A percentile compares a stretch with the other conserved stretches of the same genome.
phyloP scores from a whole-genome alignment of 2,888 invertebrate genomes.

The Drosophila kanekoi region DNA sequence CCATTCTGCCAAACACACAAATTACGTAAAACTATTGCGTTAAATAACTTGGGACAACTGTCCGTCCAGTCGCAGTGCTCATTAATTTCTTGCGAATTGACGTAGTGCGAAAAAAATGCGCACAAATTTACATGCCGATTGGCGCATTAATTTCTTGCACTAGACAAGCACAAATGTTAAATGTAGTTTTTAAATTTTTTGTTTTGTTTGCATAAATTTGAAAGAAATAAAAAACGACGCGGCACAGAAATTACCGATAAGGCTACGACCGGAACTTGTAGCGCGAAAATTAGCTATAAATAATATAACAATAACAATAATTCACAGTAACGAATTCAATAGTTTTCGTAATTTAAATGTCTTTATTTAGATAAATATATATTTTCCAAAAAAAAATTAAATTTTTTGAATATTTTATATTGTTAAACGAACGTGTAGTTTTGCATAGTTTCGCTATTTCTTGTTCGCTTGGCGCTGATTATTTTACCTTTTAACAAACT shows the following conservation, averaged over 20 bases:
- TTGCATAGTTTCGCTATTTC: conserved; percentile 49
- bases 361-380: conserved; percentile 6
- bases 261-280: conserved; percentile 65
- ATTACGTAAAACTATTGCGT: conserved; percentile 61
- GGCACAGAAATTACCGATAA: conserved; percentile 61
- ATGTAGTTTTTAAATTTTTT: conserved; percentile 8
- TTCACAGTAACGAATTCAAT: conserved; percentile 34
- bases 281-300: conserved; percentile 30
- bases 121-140: conserved; percentile 61
- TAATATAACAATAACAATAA: conserved; percentile 36
- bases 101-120: conserved; percentile 48
- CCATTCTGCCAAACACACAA: conserved; percentile 33
- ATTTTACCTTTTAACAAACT: conserved; percentile 76
- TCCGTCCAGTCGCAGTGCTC: conserved; percentile 25
- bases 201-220: conserved; percentile 41
- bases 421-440: conserved; percentile 37
- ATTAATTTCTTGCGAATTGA: conserved; percentile 24
- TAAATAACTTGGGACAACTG: conserved; percentile 46
- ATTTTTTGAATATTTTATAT: conserved; percentile 14
- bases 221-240: conserved; percentile 19
- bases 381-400: conserved; percentile 1
- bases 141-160: conserved; percentile 19
- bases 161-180: conserved; percentile 33
- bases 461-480: conserved; percentile 38
- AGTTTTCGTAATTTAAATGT: conserved; percentile 4